Evolutionary conservation across 1,140 invertebrate species (phyloP).

Genomic region (Drosophila aff.): DNA sequence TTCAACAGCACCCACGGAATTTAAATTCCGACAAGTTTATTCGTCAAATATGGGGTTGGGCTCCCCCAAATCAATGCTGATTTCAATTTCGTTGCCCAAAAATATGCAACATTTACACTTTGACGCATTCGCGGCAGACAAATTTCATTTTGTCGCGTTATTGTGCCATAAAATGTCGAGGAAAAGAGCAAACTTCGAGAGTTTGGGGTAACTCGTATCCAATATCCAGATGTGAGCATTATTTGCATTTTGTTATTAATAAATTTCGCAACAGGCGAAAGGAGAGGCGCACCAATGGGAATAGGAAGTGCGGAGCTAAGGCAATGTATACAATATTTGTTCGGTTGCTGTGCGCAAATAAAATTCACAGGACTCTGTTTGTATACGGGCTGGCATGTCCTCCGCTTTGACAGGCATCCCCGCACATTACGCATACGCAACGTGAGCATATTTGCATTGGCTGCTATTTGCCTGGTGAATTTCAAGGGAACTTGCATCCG

Average conservation of each 20-base stretch:
- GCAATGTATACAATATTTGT: constrained; percentile 36
- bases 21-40: constrained; percentile 32
- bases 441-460: constrained; percentile 70
- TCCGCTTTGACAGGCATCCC: constrained; percentile 24
- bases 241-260: constrained; percentile 80
- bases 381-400: constrained; percentile 30
- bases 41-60: not conserved
- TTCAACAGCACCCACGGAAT: not conserved
- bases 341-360: constrained; percentile 31
- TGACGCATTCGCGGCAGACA: constrained; percentile 47
- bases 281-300: constrained; percentile 4
- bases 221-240: constrained; percentile 34
- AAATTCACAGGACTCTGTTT: constrained; percentile 36
- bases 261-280: constrained; percentile 55
- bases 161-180: constrained; percentile 49
- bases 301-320: constrained; percentile 9
- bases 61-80: constrained; percentile 22
- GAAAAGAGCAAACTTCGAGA: constrained; percentile 11
- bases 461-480: constrained; percentile 63
- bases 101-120: constrained; percentile 67
- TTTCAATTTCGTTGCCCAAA: constrained; percentile 24
- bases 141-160: constrained; percentile 61
- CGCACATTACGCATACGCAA: constrained; percentile 62
- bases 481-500: constrained; percentile 56
- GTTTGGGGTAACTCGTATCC: constrained; percentile 1